Evolutionary conservation across 1,140 invertebrate genomes (phyloP).

Genomic region (Pseudomyrmex pallidus): DNA sequence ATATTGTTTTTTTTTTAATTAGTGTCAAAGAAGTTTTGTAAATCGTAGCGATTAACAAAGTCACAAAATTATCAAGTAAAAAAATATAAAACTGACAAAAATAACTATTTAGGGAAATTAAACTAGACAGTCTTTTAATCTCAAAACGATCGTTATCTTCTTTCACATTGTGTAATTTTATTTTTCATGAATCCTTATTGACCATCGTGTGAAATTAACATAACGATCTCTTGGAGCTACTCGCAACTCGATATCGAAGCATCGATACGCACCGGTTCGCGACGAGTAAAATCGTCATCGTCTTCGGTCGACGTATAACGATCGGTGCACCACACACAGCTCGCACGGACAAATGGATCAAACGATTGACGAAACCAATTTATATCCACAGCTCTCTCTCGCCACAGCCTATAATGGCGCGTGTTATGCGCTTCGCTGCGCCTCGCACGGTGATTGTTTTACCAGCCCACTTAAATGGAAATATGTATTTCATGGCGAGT

Average conservation of each 20-base stretch:
- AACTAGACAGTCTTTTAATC: too few species aligned
- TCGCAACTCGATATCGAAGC: slow-evolving; percentile 7
- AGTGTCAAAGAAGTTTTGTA: too few species aligned
- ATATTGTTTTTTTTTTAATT: too few species aligned
- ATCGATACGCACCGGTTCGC: slow-evolving; percentile 45
- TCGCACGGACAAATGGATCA: slow-evolving; percentile 47
- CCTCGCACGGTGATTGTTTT: slow-evolving; percentile 37
- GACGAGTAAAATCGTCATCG: slow-evolving; percentile 13
- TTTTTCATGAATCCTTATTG: not conserved
- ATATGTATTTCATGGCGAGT: slow-evolving; percentile 25
- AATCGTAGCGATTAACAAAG: too few species aligned
- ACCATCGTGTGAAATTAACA: slow-evolving; percentile 44
- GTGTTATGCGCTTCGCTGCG: slow-evolving; percentile 25
- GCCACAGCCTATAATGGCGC: slow-evolving; percentile 36
- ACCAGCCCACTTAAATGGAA: slow-evolving; percentile 35
- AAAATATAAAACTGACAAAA: too few species aligned
- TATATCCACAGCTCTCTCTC: slow-evolving; percentile 55
- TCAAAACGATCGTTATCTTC: too few species aligned
- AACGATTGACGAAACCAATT: slow-evolving; percentile 66
- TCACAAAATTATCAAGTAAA: too few species aligned
- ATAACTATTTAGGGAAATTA: too few species aligned
- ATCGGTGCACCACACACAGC: slow-evolving; percentile 29
- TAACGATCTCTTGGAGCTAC: not conserved
- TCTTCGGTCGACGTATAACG: slow-evolving; percentile 16
- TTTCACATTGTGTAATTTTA: not conserved